Evolutionary conservation across 2,888 invertebrate species (phyloP).

Genomic region (Acrobasis suavella): DNA sequence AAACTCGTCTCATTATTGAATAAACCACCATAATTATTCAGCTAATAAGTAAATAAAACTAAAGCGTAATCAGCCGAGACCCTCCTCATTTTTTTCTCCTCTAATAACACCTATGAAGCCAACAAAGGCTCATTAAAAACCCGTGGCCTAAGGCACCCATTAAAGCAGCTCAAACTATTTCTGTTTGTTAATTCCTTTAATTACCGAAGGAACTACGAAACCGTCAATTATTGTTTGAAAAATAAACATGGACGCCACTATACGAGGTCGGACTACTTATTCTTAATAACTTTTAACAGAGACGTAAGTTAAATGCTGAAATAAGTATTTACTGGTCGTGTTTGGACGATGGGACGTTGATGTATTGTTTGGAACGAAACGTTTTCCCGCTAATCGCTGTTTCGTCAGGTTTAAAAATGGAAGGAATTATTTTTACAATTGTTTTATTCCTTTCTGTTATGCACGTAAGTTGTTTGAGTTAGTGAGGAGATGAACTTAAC

Average conservation of each 20-base stretch:
- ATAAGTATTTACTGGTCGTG: conserved; percentile 71
- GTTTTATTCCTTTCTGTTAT: background rate
- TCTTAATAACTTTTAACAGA: conserved; percentile 78
- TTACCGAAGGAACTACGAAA: conserved; percentile 59
- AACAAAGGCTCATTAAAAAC: conserved; percentile 50
- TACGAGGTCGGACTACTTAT: conserved; percentile 66
- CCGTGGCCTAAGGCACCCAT: conserved; percentile 47
- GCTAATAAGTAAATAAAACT: conserved; percentile 13
- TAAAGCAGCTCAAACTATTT: conserved; percentile 56
- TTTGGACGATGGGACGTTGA: conserved; percentile 67
- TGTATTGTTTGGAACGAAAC: conserved; percentile 64
- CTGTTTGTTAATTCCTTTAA: conserved; percentile 72
- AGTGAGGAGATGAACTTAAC: too few relatives aligned
- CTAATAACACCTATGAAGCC: conserved; percentile 28
- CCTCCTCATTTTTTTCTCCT: conserved; percentile 21
- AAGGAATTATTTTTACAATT: conserved; percentile 3
- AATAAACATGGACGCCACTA: conserved; percentile 60
- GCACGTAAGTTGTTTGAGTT: too few relatives aligned
- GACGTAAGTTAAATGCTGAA: conserved; percentile 75
- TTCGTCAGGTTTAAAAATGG: conserved; percentile 23
- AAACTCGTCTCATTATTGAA: conserved; percentile 5
- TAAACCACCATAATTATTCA: background rate
- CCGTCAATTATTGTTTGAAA: conserved; percentile 71
- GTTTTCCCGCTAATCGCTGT: conserved; percentile 35
- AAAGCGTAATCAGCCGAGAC: background rate